Evolutionary conservation across 2,797 vertebrate genomes (phyloP), one percentile per base, ranked within the genome.

Genomic region (Anas bahamensis): DNA sequence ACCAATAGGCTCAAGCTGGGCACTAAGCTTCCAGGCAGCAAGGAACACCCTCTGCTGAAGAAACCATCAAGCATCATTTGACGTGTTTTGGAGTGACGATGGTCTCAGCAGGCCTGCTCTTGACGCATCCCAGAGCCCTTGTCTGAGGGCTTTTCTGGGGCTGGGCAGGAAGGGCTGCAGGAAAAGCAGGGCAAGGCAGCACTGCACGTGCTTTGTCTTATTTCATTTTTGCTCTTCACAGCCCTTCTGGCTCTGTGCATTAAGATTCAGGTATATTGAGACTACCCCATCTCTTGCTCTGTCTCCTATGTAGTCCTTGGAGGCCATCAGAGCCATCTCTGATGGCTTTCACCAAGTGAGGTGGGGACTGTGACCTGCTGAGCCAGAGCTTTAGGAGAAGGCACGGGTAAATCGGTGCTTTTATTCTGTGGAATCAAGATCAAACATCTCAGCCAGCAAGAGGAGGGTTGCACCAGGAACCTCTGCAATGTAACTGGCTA

Each of bases 161-260:
- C 33, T 4, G 1, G 24, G 23, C 65, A 59, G 63, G 37, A 61
- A 46, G n/a, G 4, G 37, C 4, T 61, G 65, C 17, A 41, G 44
- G 73, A 22, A 80, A 15, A 83, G 18, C 24, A 56, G 41, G 18
- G 22, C 35, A 56, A 9, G 15, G 10, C 19, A 64, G 22, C 13
- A 5, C 10, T 46, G 39, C 35, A 10, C 4, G 2, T 1, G 4
- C 8, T 57, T 31, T 60, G 22, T 17, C 48, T 60, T 7, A 0
- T 53, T 66, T 29, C 18, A 28, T 55, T 69, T n/a, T 19, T 50
- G 65, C 31, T 61, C 12, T 5, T 83, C 59, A 33, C 61, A 65
- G 76, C 33, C 9, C 31, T 90, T 74, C n/a, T 48, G 63, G 41
- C 21, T 28, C 75, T 18, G 3, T 33, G 7, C 55, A 28, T 39